Evolutionary conservation across 2,797 vertebrate genomes (phyloP).

Genomic region (Mormyrus proboscirostris): DNA sequence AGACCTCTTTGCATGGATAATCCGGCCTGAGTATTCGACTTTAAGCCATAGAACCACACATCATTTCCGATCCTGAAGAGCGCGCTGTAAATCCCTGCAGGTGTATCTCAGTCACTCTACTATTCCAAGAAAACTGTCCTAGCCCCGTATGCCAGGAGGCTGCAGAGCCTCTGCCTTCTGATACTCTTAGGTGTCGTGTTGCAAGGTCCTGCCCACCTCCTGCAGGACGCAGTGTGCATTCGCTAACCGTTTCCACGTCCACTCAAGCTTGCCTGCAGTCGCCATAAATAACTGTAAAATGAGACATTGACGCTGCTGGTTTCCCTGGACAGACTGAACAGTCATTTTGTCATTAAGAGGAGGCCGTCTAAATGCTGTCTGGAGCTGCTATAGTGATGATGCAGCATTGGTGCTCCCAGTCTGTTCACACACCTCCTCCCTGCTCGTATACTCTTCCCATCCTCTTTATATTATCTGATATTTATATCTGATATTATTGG

Average conservation of each 20-base stretch:
- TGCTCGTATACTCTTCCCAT: not conserved
- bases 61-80: not conserved
- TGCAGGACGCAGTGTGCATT: not conserved
- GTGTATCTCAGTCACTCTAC: not conserved
- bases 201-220: not conserved
- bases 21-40: not conserved
- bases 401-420: not conserved
- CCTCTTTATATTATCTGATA: conserved; percentile 5
- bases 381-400: not conserved
- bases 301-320: not conserved
- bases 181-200: not conserved
- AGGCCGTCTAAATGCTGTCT: not conserved
- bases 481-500: not conserved
- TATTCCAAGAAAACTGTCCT: not conserved
- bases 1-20: conserved; percentile 17
- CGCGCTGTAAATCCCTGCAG: not conserved
- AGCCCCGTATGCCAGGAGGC: not conserved
- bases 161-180: not conserved
- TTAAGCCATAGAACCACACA: not conserved
- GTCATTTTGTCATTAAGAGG: not conserved
- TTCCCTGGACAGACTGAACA: not conserved
- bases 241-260: not conserved
- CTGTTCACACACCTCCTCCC: conserved; percentile 12
- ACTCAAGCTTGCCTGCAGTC: not conserved
- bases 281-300: not conserved